Evolutionary conservation across 2,888 invertebrate genomes (phyloP).

Genomic region (Amphipoea lucens): DNA sequence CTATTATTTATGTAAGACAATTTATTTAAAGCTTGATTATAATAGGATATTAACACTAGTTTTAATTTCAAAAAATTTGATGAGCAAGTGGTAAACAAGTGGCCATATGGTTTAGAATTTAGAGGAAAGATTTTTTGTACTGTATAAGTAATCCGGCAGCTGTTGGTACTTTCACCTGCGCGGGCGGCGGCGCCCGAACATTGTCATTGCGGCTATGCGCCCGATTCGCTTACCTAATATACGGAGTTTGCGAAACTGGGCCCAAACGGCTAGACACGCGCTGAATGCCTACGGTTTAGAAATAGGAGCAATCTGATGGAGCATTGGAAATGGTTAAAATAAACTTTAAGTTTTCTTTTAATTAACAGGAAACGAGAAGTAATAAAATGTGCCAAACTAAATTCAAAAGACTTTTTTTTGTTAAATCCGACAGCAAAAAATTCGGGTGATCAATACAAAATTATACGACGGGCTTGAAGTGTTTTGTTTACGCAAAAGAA

Average conservation of each 20-base stretch:
- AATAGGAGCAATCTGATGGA: constrained; percentile 70
- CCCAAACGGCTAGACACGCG: constrained; percentile 76
- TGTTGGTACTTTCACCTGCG: constrained; percentile 84
- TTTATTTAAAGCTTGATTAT: constrained; percentile 31
- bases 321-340: constrained; percentile 41
- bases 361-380: constrained; percentile 26
- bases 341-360: constrained; percentile 1
- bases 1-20: constrained; percentile 31
- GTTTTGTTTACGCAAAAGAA: constrained; percentile 44
- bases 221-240: constrained; percentile 86
- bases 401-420: not conserved
- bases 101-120: constrained; percentile 42
- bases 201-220: constrained; percentile 83
- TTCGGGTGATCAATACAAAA: constrained; percentile 23
- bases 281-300: constrained; percentile 72
- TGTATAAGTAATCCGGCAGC: constrained; percentile 74
- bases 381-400: constrained; percentile 13
- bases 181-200: constrained; percentile 77
- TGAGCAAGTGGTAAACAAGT: constrained; percentile 32
- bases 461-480: constrained; percentile 18
- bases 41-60: constrained; percentile 15
- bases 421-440: constrained; percentile 18
- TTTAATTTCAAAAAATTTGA: constrained; percentile 33
- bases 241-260: constrained; percentile 83
- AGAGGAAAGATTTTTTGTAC: constrained; percentile 51